A percentile compares a stretch with the other conserved stretches of the same genome.
phyloP scores from a whole-genome alignment of 2,113 vertebrate genomes.

The human region DNA sequence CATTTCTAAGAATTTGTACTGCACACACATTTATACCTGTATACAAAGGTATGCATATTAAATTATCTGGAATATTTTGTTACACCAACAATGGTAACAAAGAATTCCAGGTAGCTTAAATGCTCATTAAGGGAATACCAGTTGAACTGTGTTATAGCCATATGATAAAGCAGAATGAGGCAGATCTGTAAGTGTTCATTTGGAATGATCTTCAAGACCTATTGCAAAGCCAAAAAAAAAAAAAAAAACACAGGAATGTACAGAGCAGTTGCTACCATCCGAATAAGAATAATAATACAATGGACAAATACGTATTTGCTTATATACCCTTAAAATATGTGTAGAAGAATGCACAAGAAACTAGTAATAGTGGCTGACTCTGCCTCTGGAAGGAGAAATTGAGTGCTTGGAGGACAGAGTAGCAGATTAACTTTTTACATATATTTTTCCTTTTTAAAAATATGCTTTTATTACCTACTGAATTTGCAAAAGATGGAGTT shows the following conservation, averaged over 20 bases:
- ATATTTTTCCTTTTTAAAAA: slow-evolving; percentile 30
- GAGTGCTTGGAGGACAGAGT: neutral
- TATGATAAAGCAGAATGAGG: neutral
- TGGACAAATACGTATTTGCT: neutral
- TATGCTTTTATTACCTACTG: neutral
- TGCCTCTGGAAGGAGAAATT: neutral
- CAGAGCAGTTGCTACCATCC: neutral
- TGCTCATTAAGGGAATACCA: neutral
- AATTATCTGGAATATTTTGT: neutral
- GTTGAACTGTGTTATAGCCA: neutral
- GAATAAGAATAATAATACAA: neutral
- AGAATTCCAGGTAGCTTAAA: neutral
- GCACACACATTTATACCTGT: neutral
- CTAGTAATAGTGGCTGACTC: neutral
- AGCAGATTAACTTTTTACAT: neutral
- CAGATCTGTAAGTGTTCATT: neutral
- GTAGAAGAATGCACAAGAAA: neutral
- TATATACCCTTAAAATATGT: neutral
- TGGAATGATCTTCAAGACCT: neutral
- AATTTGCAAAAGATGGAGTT: neutral
- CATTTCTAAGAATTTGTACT: slow-evolving; percentile 9
- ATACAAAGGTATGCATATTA: neutral
- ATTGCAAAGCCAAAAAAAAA: neutral
- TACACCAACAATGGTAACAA: neutral
- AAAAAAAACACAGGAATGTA: neutral